Base-by-base conservation (phyloP, 2,113 vertebrate species). In the Phasianus colchicus region DNA sequence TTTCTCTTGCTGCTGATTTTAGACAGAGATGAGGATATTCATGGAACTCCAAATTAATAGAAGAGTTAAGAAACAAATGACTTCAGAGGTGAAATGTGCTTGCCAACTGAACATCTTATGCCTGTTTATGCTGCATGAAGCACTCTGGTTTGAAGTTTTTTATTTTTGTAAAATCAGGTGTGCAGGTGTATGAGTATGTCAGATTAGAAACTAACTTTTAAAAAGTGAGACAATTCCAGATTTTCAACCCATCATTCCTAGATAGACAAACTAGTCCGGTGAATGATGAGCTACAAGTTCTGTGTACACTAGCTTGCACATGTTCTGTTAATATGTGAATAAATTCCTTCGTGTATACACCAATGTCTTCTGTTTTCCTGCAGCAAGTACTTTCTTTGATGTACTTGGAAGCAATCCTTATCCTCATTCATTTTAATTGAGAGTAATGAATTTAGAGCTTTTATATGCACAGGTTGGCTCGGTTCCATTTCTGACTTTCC, bases 371-470 rank as follows among this genome's bases (percentile, higher is more conserved):
- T 97, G 61, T 97, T 97, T 97, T 96, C 95, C 89, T 97, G 83
- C 52, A 88, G 83, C 78, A 96, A 81, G n/a, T 97, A 90, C 92
- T 95, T 95, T 96, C 81, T 95, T 91, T 97, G 92, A 97, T 95
- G 93, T 73, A 97, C 93, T 97, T 97, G 86, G 85, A 96, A 93
- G 93, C 86, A 6, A 95, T 95, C 65, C 83, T 97, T 95, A 95
- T 86, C 83, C 74, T 96, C 87, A 96, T 94, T 97, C 92, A 94
- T 96, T 97, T 97, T 97, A 96, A 97, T 95, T 95, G 89, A 96
- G 96, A 97, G 83, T 96, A 97, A 96, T 97, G 92, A 94, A 96
- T 90, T 92, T 97, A 90, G 75, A 95, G 83, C 79, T 96, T 97
- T 96, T 92, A 83, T 95, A 81, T 57, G 93, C 86, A 86, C 88